These are phyloP conservation scores for Dorcus parallelipipedus DNA, from an alignment of 2,888 invertebrate genomes.

Conservation along the genomic window DNA sequence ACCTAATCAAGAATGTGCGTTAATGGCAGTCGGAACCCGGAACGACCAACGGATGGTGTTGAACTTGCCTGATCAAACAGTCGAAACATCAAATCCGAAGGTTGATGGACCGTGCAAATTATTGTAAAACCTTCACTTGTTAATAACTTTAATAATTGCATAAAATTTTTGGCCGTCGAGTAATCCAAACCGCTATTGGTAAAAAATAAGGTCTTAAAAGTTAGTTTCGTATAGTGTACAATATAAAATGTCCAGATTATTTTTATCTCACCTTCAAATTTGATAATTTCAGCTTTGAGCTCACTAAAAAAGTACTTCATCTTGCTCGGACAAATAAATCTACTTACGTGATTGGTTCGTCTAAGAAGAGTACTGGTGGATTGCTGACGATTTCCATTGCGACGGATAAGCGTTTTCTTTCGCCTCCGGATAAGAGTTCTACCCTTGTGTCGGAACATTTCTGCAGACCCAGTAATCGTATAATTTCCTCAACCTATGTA, in stretches of 20 bases:
- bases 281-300: too few species aligned
- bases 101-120: slow-evolving; percentile 78
- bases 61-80: slow-evolving; percentile 63
- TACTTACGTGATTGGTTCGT: slow-evolving; percentile 91
- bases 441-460: slow-evolving; percentile 71
- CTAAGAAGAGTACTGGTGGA: slow-evolving; percentile 91
- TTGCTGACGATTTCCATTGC: slow-evolving; percentile 91
- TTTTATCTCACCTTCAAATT: too few species aligned
- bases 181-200: slow-evolving; percentile 66
- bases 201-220: slow-evolving; percentile 22
- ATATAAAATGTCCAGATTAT: too few species aligned
- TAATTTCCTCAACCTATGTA: slow-evolving; percentile 69
- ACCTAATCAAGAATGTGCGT: not conserved
- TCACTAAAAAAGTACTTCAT: too few species aligned
- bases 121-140: slow-evolving; percentile 71
- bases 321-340: too few species aligned
- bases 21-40: too few species aligned
- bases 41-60: too few species aligned
- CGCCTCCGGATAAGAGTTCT: slow-evolving; percentile 81
- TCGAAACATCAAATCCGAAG: slow-evolving; percentile 71
- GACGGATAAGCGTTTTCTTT: slow-evolving; percentile 88
- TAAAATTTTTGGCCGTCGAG: slow-evolving; percentile 69
- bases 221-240: not conserved
- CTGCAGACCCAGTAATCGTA: slow-evolving; percentile 72
- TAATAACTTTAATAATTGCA: slow-evolving; percentile 64